A percentile compares a stretch with the other conserved stretches of the same genome.
Evolutionary conservation across 2,797 vertebrate species (phyloP).

Genomic region (Muscicapa comitata): DNA sequence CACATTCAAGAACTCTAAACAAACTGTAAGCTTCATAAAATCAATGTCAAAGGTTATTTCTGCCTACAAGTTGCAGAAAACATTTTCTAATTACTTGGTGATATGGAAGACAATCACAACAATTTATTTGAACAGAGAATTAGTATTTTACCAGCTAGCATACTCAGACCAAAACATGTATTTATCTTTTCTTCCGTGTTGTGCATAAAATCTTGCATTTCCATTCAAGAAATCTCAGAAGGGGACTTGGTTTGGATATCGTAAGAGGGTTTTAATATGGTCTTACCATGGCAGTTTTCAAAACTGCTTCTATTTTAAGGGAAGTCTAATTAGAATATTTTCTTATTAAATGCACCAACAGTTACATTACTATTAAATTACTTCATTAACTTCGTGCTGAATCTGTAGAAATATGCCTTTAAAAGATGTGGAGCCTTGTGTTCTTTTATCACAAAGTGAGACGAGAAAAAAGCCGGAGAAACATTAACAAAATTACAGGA

Average conservation of each 20-base stretch:
- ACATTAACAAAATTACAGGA: neutral
- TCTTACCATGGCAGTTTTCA: neutral
- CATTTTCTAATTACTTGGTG: neutral
- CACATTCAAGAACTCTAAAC: neutral
- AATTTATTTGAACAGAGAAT: neutral
- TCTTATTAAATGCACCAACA: neutral
- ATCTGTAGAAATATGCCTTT: neutral
- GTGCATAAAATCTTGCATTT: neutral
- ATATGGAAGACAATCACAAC: neutral
- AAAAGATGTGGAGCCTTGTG: neutral
- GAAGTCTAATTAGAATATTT: neutral
- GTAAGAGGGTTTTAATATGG: neutral
- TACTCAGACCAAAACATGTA: neutral
- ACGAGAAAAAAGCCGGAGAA: neutral
- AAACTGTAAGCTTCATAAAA: neutral
- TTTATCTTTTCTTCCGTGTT: neutral
- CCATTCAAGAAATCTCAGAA: neutral
- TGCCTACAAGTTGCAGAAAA: neutral
- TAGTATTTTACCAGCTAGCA: neutral
- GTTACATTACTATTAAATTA: neutral
- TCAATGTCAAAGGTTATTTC: neutral
- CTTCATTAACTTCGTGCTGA: neutral
- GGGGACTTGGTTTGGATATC: neutral
- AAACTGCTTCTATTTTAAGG: neutral
- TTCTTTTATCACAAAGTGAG: neutral